These are phyloP conservation scores for Chiridota heheva DNA, from an alignment of 35 echinoderm and acorn worm species.

Conservation along the genomic window DNA sequence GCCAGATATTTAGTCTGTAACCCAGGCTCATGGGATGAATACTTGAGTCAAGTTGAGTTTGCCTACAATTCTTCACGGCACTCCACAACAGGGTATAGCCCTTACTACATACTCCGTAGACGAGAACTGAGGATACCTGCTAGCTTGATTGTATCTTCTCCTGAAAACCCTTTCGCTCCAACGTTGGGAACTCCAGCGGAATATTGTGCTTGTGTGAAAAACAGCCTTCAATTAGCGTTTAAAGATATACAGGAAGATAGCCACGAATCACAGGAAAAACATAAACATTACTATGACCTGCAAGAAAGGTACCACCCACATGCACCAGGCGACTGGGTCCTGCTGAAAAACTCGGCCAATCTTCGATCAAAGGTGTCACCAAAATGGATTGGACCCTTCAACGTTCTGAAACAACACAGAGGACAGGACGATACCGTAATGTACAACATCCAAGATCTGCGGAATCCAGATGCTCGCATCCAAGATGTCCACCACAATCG, in stretches of 20 bases:
- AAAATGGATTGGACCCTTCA: too few relatives aligned
- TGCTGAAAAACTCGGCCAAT: background rate
- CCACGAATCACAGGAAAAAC: background rate
- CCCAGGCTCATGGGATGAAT: constrained; percentile 18
- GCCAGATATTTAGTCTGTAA: background rate
- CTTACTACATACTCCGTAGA: constrained; percentile 49
- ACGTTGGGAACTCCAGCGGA: background rate
- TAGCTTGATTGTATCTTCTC: background rate
- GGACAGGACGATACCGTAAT: too few relatives aligned
- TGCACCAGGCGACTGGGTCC: too few relatives aligned
- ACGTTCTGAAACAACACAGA: too few relatives aligned
- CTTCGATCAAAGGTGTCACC: background rate
- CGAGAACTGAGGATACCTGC: constrained; percentile 22
- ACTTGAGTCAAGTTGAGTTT: constrained; percentile 29
- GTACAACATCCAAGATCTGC: too few relatives aligned
- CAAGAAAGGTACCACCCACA: too few relatives aligned
- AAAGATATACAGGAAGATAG: background rate
- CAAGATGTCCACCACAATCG: too few relatives aligned
- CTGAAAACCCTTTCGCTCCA: background rate
- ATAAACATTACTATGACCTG: too few relatives aligned
- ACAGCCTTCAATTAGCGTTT: background rate
- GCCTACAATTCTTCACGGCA: constrained; percentile 36
- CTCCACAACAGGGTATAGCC: constrained; percentile 52
- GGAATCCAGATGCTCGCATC: too few relatives aligned
- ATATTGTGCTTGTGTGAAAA: background rate